A percentile compares a stretch with the other conserved stretches of the same genome.
Evolutionary conservation across 2,888 invertebrate genomes (phyloP).

Genomic region (Philaethria dido): DNA sequence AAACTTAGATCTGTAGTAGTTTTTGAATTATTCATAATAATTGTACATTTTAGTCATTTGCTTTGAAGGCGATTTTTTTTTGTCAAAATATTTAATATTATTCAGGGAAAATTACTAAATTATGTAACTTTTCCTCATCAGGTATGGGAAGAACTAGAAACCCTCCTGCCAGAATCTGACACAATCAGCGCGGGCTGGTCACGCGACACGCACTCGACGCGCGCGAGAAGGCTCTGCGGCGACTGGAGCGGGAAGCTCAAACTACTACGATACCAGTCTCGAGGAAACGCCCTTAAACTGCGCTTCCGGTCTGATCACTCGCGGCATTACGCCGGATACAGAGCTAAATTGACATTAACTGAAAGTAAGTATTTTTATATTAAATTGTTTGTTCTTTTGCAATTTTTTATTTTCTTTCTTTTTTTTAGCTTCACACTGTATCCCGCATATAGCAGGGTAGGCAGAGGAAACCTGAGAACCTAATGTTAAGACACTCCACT

Average conservation of each 20-base stretch:
- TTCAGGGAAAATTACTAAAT: too few relatives aligned
- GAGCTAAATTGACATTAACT: conserved; percentile 88
- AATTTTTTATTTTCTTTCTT: background rate
- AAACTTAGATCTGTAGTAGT: too few relatives aligned
- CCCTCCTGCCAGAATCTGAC: conserved; percentile 67
- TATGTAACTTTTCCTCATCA: conserved; percentile 6
- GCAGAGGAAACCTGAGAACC: too few relatives aligned
- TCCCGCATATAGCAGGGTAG: too few relatives aligned
- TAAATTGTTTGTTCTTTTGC: too few relatives aligned
- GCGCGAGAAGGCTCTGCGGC: conserved; percentile 86
- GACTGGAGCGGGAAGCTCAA: conserved; percentile 92
- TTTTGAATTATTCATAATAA: too few relatives aligned
- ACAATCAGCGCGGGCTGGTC: conserved; percentile 71
- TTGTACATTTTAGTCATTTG: too few relatives aligned
- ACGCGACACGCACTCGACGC: conserved; percentile 57
- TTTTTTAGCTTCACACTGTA: too few relatives aligned
- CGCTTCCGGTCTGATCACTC: conserved; percentile 91
- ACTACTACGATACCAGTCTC: conserved; percentile 86
- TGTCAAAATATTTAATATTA: too few relatives aligned
- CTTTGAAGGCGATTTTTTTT: too few relatives aligned
- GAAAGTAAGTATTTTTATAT: conserved; percentile 86
- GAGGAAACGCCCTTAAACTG: conserved; percentile 85
- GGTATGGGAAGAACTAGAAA: conserved; percentile 63
- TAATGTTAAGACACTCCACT: too few relatives aligned
- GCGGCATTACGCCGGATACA: conserved; percentile 89